Conservation (phyloP, 37 sponge, comb jelly and placozoan species). For the Agelas oroides region DNA sequence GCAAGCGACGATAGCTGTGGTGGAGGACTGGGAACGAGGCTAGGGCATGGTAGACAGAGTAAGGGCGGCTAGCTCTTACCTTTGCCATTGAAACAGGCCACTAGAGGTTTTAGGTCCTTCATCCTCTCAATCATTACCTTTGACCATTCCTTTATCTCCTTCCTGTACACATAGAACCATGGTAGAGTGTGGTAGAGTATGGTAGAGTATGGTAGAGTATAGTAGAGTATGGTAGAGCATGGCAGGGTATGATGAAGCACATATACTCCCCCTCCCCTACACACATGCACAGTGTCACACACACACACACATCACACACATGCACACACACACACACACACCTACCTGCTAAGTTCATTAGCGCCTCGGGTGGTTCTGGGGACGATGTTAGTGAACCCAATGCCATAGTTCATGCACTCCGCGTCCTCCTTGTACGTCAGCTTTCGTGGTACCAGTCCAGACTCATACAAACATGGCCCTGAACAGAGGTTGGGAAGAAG, state of each 20-base stretch:
- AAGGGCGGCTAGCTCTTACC: no score
- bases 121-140: constrained; percentile 82
- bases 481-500: no score
- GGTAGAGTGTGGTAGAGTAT: no score
- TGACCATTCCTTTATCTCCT: constrained; percentile 88
- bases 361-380: constrained; percentile 83
- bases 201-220: no score
- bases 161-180: constrained; percentile 29
- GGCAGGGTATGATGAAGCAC: no score
- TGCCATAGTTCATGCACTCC: constrained; percentile 75
- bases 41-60: no score
- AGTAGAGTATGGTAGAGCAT: no score
- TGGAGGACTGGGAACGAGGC: no score
- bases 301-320: no score
- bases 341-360: constrained; percentile 82
- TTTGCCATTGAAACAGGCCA: constrained; percentile 95
- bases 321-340: neutral
- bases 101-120: constrained; percentile 78
- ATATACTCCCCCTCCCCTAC: no score
- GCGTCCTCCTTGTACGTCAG: constrained; percentile 86
- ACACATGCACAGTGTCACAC: no score
- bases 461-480: constrained; percentile 93
- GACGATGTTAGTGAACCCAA: constrained; percentile 95
- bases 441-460: constrained; percentile 77
- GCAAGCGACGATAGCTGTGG: no score